A percentile compares a stretch with the other conserved stretches of the same genome.
These are phyloP conservation scores for Limnephilus auricula DNA, from an alignment of 2,888 invertebrate species.

Conservation along the genomic window DNA sequence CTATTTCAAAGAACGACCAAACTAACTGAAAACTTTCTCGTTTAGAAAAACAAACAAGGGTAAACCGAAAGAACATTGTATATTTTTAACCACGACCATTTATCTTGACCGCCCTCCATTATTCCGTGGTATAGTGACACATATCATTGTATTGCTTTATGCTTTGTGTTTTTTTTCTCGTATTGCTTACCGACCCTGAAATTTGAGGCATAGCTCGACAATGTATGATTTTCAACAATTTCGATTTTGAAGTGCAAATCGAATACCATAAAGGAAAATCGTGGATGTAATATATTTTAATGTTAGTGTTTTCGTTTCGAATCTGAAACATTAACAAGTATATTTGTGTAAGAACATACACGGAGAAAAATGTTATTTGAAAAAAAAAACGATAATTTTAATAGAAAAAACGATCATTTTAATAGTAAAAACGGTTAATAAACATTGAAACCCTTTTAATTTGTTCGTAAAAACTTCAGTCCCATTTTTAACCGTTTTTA, in stretches of 20 bases:
- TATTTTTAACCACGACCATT: conserved; percentile 63
- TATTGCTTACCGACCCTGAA: conserved; percentile 44
- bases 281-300: neutral
- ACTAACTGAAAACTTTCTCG: conserved; percentile 26
- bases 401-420: too few species aligned
- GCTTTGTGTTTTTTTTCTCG: conserved; percentile 15
- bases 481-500: too few species aligned
- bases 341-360: too few species aligned
- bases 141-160: conserved; percentile 37
- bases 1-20: neutral
- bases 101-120: conserved; percentile 58
- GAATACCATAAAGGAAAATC: conserved; percentile 35
- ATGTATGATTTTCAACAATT: conserved; percentile 14
- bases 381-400: too few species aligned
- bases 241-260: conserved; percentile 38
- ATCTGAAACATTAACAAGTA: neutral
- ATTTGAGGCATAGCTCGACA: conserved; percentile 36
- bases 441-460: too few species aligned
- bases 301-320: neutral
- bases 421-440: too few species aligned
- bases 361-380: too few species aligned
- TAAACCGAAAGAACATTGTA: conserved; percentile 36
- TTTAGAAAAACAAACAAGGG: conserved; percentile 38
- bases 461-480: too few species aligned
- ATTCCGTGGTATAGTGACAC: conserved; percentile 37